Evolutionary conservation across 2,113 vertebrate genomes (phyloP), one percentile per base, ranked within the genome.

Genomic region (Tragelaphus scriptus): DNA sequence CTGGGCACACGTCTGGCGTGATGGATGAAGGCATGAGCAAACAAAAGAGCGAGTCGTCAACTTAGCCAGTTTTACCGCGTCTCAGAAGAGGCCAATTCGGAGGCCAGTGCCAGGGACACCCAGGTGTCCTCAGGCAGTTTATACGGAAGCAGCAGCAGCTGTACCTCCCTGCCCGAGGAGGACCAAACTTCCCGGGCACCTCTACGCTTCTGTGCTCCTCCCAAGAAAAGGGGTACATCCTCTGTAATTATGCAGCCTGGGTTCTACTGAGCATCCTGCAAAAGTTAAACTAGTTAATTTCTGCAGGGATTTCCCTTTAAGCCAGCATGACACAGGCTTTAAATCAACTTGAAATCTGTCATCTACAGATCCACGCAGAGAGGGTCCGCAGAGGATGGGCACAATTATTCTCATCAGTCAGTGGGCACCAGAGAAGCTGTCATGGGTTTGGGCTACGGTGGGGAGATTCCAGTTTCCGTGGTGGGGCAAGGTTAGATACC

Each of bases 261-360:
- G 49, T 82, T 93, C 80, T 88, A 17, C 86, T 1, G 3, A 47
- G 51, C 63, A 40, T 5, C 53, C 75, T n/a, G n/a, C 94, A 82
- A 4, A 95, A 36, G 87, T 91, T 93, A 93, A 96, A 81, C 55
- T 30, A n/a, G 92, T 53, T 97, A 40, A 97, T 97, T 98, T 96
- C 96, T 81, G 53, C 32, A 71, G 90, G 44, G 96, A 92, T 91
- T 97, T 97, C 81, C 86, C 97, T 90, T 63, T 85, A 71, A 96
- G 88, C 93, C 94, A 92, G 97, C 92, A 91, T 96, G 98, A 96
- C 97, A 93, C 21, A 6, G 65, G 98, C 95, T 97, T 94, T 98
- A 96, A 98, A 98, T 98, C 96, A 98, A 97, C 93, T 94, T 96
- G 97, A 97, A 98, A 97, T 87, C 97, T 30, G 7, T 96, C 97